These are phyloP conservation scores for Myotis davidii DNA, from an alignment of 2,113 vertebrate species.

Conservation along the genomic window DNA sequence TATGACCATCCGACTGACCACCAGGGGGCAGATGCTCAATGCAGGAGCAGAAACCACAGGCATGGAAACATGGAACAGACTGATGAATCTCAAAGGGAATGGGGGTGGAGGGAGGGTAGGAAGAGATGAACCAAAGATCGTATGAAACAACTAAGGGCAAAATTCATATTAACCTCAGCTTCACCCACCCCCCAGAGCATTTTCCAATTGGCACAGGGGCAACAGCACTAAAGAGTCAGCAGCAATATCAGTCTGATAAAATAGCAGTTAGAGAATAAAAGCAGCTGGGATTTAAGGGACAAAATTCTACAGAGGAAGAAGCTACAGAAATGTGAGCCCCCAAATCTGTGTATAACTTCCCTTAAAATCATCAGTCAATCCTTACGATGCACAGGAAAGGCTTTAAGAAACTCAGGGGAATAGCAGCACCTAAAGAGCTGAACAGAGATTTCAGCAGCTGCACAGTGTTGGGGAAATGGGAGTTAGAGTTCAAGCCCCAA, in stretches of 20 bases:
- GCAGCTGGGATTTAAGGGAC: background rate
- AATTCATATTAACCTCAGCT: background rate
- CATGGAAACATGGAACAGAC: no score
- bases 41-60: no score
- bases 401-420: background rate
- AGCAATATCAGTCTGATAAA: background rate
- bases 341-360: background rate
- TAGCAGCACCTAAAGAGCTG: background rate
- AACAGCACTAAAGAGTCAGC: background rate
- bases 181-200: background rate
- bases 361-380: background rate
- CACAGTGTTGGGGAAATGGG: background rate
- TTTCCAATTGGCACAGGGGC: background rate
- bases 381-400: background rate
- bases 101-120: no score
- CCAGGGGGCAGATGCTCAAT: no score
- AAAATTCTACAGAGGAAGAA: background rate
- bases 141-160: background rate
- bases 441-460: slow-evolving; percentile 24
- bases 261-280: background rate
- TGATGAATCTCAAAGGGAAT: no score
- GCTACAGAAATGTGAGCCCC: background rate
- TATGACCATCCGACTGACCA: no score
- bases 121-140: no score
- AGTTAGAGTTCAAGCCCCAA: background rate